Evolutionary conservation across 2,888 invertebrate species (phyloP).

Genomic region (Incurvaria masculella): DNA sequence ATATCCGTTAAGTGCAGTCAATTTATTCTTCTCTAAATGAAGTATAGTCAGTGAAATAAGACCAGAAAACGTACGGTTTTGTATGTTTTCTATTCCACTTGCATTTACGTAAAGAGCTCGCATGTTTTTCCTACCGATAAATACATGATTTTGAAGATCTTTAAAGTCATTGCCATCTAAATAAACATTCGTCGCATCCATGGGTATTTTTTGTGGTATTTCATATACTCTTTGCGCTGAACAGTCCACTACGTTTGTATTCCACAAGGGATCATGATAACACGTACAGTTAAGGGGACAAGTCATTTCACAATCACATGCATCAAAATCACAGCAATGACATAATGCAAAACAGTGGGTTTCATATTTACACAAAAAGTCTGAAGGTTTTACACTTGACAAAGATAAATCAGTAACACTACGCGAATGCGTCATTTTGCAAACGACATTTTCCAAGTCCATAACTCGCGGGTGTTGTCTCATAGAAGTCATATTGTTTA

Average conservation of each 20-base stretch:
- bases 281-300: constrained; percentile 93
- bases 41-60: constrained; percentile 73
- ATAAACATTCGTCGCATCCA: constrained; percentile 92
- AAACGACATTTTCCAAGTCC: constrained; percentile 86
- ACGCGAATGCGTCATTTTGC: constrained; percentile 80
- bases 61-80: constrained; percentile 87
- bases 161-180: constrained; percentile 87
- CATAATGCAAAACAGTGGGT: constrained; percentile 93
- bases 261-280: constrained; percentile 93
- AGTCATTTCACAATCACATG: constrained; percentile 96
- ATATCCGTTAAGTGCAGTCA: constrained; percentile 74
- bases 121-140: constrained; percentile 89
- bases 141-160: constrained; percentile 80
- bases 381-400: constrained; percentile 71
- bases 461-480: constrained; percentile 84
- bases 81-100: constrained; percentile 79
- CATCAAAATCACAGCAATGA: constrained; percentile 94
- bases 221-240: constrained; percentile 73
- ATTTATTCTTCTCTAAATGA: constrained; percentile 82
- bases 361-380: constrained; percentile 90
- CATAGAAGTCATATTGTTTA: constrained; percentile 80
- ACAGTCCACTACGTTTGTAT: constrained; percentile 90
- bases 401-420: constrained; percentile 77
- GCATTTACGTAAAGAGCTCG: constrained; percentile 81
- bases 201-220: constrained; percentile 84